phyloP scores from a whole-genome alignment of 2,888 invertebrate species.

The Apamea monoglypha region DNA sequence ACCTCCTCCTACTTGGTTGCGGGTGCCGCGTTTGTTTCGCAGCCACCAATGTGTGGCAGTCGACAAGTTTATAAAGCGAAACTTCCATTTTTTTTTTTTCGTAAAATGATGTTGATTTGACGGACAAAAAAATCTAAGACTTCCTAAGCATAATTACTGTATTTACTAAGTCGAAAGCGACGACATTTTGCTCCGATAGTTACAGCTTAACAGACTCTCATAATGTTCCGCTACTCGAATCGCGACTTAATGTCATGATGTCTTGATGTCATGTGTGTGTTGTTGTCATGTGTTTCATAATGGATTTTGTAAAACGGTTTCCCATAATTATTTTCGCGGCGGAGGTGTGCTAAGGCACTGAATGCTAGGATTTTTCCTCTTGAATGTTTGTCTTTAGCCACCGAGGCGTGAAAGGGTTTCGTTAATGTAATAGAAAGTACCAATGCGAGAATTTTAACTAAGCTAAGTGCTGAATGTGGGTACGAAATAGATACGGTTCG shows the following conservation, averaged over 20 bases:
- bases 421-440: conserved; percentile 22
- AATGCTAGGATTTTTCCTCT: conserved; percentile 24
- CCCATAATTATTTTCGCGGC: neutral
- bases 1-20: neutral
- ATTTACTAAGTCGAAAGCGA: neutral
- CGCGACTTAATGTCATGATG: neutral
- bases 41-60: neutral
- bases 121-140: too few relatives aligned
- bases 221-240: neutral
- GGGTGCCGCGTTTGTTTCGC: neutral
- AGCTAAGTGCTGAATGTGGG: conserved; percentile 19
- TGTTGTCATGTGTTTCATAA: too few relatives aligned
- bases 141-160: neutral
- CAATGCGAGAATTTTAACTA: conserved; percentile 11
- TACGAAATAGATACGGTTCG: neutral
- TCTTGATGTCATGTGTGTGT: too few relatives aligned
- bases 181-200: neutral
- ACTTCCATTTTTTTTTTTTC: neutral
- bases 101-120: neutral
- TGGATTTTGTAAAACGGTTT: neutral
- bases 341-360: neutral
- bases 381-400: conserved; percentile 29
- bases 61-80: neutral
- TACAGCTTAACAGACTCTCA: neutral
- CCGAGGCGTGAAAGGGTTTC: conserved; percentile 15